phyloP scores from a whole-genome alignment of 1,140 invertebrate species.

The Drosophila eugracilis region DNA sequence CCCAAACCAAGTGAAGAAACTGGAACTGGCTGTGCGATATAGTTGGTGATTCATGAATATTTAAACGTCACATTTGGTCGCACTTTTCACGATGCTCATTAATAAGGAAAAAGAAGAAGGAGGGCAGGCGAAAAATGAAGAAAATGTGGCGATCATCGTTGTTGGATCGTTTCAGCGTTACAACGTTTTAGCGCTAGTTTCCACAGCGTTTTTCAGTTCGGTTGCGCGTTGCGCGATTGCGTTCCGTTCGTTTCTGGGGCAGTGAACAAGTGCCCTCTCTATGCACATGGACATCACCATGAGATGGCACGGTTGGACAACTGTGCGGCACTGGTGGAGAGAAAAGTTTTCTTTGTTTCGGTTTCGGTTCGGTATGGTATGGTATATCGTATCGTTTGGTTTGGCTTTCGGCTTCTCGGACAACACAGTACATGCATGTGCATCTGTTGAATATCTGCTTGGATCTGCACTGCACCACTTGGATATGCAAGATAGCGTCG shows the following conservation, averaged over 20 bases:
- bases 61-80: conserved; percentile 85
- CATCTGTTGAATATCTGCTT: conserved; percentile 62
- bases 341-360: conserved; percentile 79
- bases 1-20: conserved; percentile 27
- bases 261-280: conserved; percentile 81
- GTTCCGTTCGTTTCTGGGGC: conserved; percentile 77
- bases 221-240: conserved; percentile 24
- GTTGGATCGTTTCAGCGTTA: conserved; percentile 37
- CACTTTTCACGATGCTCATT: conserved; percentile 84
- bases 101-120: conserved; percentile 65
- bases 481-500: conserved; percentile 80
- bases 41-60: conserved; percentile 82
- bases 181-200: conserved; percentile 34
- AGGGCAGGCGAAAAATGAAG: conserved; percentile 63
- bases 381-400: conserved; percentile 34
- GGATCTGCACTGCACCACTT: conserved; percentile 55
- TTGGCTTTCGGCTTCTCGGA: conserved; percentile 1
- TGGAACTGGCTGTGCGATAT: conserved; percentile 65
- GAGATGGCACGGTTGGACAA: conserved; percentile 72
- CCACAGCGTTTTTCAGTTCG: not conserved
- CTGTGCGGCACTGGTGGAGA: conserved; percentile 43
- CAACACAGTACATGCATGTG: conserved; percentile 69
- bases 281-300: conserved; percentile 63
- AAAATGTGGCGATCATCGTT: conserved; percentile 79
- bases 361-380: conserved; percentile 63